phyloP scores from a whole-genome alignment of 2,888 invertebrate species.

The Tridacna gigas region DNA sequence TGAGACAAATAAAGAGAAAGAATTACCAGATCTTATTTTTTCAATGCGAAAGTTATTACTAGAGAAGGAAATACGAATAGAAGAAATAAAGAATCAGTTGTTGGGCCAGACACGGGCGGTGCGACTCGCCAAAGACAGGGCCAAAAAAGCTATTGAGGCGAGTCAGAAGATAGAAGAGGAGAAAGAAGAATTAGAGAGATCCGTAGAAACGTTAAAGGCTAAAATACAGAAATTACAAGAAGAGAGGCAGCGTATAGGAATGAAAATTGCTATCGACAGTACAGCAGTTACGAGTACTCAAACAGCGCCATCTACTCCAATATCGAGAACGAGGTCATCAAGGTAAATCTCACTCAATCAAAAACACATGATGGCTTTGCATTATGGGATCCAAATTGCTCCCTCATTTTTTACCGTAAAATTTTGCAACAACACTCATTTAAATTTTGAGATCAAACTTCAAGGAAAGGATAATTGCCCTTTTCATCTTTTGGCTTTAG shows the following conservation, averaged over 20 bases:
- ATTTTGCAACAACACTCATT: not conserved
- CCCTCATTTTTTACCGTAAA: not conserved
- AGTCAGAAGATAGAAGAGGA: slow-evolving; percentile 44
- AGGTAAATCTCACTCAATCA: slow-evolving; percentile 22
- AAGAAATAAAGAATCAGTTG: slow-evolving; percentile 58
- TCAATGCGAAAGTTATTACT: slow-evolving; percentile 45
- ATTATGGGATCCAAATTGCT: not conserved
- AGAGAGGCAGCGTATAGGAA: slow-evolving; percentile 61
- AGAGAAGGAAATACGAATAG: slow-evolving; percentile 56
- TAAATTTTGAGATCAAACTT: not conserved
- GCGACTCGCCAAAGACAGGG: slow-evolving; percentile 44
- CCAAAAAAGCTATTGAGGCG: slow-evolving; percentile 32
- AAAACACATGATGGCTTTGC: not conserved
- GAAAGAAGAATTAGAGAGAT: slow-evolving; percentile 48
- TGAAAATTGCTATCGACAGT: slow-evolving; percentile 58
- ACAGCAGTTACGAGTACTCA: not conserved
- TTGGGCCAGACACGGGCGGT: slow-evolving; percentile 22
- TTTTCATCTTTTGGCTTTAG: not conserved
- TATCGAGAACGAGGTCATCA: slow-evolving; percentile 40
- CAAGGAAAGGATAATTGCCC: not conserved
- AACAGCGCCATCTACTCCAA: slow-evolving; percentile 33
- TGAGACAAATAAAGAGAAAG: slow-evolving; percentile 52
- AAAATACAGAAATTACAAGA: slow-evolving; percentile 62
- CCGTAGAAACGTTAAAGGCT: slow-evolving; percentile 47
- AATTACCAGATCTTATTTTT: slow-evolving; percentile 58